Evolutionary conservation across 2,113 vertebrate species (phyloP), one percentile per base, ranked within the genome.

Genomic region (Lepus timidus): DNA sequence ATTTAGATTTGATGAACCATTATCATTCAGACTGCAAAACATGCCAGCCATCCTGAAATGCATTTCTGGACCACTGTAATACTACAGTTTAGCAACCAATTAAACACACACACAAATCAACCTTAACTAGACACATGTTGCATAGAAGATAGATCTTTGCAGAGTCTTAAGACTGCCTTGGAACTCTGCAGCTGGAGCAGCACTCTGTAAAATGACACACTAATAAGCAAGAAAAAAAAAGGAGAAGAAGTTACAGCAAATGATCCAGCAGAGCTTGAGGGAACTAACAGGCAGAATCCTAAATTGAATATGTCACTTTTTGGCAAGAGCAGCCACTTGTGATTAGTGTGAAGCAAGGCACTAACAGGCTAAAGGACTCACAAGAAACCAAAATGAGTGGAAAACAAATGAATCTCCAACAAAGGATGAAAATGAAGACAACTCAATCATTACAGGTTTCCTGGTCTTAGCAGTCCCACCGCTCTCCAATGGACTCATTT

Each of bases 271-370:
- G 86, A 84, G 85, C 90, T 96, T 78, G 29, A 81, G 88, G 85
- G 74, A 90, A 79, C 68, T 86, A 95, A 94, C 61, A 52, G 95
- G 79, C 92, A 96, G 70, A 62, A 89, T 62, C 62, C 71, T 93
- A 96, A 96, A 96, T 96, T 97, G 86, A 71, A 93, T 95, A 55
- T 96, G 96, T 95, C 97, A 97, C 93, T 96, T 95, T 95, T 93
- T 85, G 92, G 82, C 92, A 97, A 73, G 9, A 93, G 71, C 92
- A 96, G 96, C 75, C 94, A 92, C 93, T 91, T 95, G 65, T 84
- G 96, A 96, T 97, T 96, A 97, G 96, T 87, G 92, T 80, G 23
- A 95, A 95, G 88, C 65, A 85, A 95, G 85, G 75, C 20, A 36
- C 90, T 95, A 96, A 96, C 62, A 76, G 92, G 67, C 70, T 95